Base-by-base conservation (phyloP, 2,888 invertebrate genomes). In the Stenotaenia linearis region DNA sequence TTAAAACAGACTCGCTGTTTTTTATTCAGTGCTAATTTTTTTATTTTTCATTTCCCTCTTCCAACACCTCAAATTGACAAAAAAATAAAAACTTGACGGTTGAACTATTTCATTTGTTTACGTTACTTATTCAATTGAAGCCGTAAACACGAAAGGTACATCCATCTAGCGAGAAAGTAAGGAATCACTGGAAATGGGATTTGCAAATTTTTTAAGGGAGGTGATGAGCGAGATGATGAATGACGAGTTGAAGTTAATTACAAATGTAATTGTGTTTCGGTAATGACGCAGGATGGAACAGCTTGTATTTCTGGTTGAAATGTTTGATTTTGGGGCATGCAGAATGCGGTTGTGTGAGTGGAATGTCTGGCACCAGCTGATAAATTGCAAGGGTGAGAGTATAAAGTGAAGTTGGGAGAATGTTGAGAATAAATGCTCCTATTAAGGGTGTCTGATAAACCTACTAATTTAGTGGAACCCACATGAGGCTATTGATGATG, bases 241-340 rank as follows among this genome's bases (percentile, higher is more conserved):
- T 25, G 69, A 69, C n/a, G 25, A 28, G 69, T 25, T 69, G 69
- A 25, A 69, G 28, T 1, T 69, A 69, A 69, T 69, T 69, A 69
- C 15, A 28, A 69, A 28, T 28, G 69, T 69, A 25, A 69, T 69
- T 69, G 28, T 69, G 69, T 69, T 69, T 69, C 69, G 23, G 69
- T 69, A 28, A 69, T 69, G 69, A 69, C 25, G 69, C 23, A 28
- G 69, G 28, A 69, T 28, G 69, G n/a, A 69, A 28, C 69, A 69
- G 69, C 69, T 25, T 69, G 69, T 69, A 69, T 69, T 69, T 69
- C 69, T 69, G 69, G 69, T 69, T 69, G 69, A 69, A 69, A 69
- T 69, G 69, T 69, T 69, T 69, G 69, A 69, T 69, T 69, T 69
- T 69, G 69, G 69, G 69, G 69, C 69, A 69, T 69, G 28, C 69